Conservation (phyloP, 2,888 invertebrate species). For the Thysanoteuthis rhombus region DNA sequence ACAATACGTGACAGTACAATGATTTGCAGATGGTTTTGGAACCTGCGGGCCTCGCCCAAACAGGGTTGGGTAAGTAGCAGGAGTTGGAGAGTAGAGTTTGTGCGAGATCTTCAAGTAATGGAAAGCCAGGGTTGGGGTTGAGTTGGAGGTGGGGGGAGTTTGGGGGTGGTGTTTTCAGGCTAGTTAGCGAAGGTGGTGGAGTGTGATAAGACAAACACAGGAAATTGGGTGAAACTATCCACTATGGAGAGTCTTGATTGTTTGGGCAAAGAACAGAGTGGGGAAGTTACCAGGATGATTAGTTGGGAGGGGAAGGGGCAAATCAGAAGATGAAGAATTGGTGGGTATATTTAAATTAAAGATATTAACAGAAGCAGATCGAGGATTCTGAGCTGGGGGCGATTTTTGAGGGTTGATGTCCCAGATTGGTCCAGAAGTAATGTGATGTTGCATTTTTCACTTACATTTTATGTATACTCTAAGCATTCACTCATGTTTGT, state of each 20-base stretch:
- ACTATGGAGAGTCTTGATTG: too few species aligned
- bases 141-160: too few species aligned
- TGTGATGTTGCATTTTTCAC: too few species aligned
- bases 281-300: neutral
- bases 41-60: neutral
- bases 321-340: neutral
- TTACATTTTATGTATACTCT: too few species aligned
- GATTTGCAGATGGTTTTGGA: slow-evolving; percentile 12
- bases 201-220: neutral
- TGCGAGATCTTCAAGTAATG: too few species aligned
- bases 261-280: too few species aligned
- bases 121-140: too few species aligned
- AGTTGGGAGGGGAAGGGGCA: neutral
- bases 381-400: too few species aligned
- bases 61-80: neutral
- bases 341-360: neutral
- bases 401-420: too few species aligned
- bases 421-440: too few species aligned
- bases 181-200: neutral
- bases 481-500: too few species aligned
- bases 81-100: neutral
- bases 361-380: too few species aligned
- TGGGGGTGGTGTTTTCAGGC: neutral
- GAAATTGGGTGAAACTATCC: neutral
- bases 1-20: neutral